phyloP scores from a whole-genome alignment of 2,113 vertebrate species.

The Brachypodius melanocephalos region DNA sequence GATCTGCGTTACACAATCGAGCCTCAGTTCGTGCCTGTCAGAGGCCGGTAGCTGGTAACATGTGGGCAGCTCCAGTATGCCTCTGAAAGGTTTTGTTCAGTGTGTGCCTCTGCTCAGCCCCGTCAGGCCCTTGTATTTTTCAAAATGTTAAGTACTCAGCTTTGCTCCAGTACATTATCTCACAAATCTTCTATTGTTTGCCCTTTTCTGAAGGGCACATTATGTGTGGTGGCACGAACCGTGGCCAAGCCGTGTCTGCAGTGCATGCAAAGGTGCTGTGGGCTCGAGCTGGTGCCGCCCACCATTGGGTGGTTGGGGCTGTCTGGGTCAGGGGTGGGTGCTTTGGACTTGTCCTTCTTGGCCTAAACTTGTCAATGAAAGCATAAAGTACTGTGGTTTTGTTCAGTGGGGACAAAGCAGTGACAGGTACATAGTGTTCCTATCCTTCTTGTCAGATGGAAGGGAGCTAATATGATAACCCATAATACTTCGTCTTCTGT shows the following conservation, averaged over 20 bases:
- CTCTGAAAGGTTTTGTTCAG: slow-evolving; percentile 44
- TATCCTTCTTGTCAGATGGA: background rate
- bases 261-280: background rate
- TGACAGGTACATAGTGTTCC: background rate
- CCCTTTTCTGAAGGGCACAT: background rate
- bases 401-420: background rate
- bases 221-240: background rate
- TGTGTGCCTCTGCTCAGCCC: background rate
- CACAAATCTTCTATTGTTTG: slow-evolving; percentile 25
- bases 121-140: background rate
- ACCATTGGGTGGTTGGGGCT: background rate
- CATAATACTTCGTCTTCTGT: background rate
- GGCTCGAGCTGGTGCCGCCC: background rate
- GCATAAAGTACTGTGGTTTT: background rate
- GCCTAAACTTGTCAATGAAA: background rate
- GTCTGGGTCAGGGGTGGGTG: background rate
- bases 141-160: slow-evolving; percentile 35
- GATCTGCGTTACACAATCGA: background rate
- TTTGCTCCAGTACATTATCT: slow-evolving; percentile 21
- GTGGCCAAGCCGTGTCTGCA: background rate
- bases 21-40: slow-evolving; percentile 14
- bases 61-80: slow-evolving; percentile 33
- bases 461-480: background rate
- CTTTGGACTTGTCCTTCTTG: background rate
- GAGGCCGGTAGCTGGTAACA: background rate